These are phyloP conservation scores for Ctenosaura bakeri DNA, from an alignment of 2,797 vertebrate genomes.

Conservation along the genomic window DNA sequence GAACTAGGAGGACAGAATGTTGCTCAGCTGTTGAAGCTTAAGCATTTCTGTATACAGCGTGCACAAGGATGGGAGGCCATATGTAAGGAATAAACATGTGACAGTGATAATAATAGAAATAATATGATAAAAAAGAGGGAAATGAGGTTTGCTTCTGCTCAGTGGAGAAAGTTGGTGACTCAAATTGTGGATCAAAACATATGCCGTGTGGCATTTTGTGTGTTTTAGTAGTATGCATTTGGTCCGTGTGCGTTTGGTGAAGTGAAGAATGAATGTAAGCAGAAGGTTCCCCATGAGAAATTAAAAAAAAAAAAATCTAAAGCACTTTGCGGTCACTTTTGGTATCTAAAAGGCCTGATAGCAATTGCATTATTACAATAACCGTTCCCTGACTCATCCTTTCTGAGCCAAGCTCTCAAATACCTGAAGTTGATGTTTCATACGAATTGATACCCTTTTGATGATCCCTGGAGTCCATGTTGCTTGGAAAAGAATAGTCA, in stretches of 20 bases:
- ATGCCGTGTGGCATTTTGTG: no score
- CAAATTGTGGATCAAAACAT: background rate
- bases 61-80: background rate
- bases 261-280: background rate
- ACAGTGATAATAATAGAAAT: background rate
- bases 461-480: background rate
- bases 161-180: background rate
- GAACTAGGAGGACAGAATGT: background rate
- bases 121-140: background rate
- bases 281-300: background rate
- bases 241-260: background rate
- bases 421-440: background rate
- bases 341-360: slow-evolving; percentile 8
- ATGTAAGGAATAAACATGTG: background rate
- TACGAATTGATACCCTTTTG: background rate
- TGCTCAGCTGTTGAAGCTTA: background rate
- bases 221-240: background rate
- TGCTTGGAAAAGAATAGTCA: background rate
- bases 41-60: background rate
- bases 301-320: background rate
- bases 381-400: background rate
- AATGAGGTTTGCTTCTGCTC: background rate
- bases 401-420: slow-evolving; percentile 32
- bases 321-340: slow-evolving; percentile 2
- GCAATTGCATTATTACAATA: background rate